Evolutionary conservation across 1,140 invertebrate species (phyloP).

Genomic region (Hetaerina americana): DNA sequence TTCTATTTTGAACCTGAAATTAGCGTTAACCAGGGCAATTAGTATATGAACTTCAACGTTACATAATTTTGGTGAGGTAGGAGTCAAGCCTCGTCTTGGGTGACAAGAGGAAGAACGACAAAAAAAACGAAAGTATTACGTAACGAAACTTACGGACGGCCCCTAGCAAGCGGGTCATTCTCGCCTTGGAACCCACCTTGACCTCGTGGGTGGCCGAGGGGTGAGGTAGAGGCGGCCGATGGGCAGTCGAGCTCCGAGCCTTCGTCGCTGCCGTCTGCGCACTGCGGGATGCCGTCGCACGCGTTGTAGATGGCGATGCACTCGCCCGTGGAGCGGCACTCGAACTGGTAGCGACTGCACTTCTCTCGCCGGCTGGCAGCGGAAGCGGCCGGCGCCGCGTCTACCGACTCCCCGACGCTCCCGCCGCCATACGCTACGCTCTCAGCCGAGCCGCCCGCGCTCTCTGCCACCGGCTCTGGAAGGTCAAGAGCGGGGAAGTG

Average conservation of each 20-base stretch:
- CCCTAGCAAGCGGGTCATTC: too few species aligned
- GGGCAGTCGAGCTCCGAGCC: constrained; percentile 67
- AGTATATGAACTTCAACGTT: too few species aligned
- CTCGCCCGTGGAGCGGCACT: constrained; percentile 69
- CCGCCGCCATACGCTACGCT: background rate
- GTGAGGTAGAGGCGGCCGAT: constrained; percentile 13
- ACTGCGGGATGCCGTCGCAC: constrained; percentile 89
- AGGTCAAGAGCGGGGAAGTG: too few species aligned
- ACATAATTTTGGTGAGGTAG: too few species aligned
- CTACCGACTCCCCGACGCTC: background rate
- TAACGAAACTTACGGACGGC: too few species aligned
- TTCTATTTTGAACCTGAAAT: too few species aligned
- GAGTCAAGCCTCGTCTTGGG: too few species aligned
- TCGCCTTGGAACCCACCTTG: too few species aligned
- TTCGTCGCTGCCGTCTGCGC: constrained; percentile 82
- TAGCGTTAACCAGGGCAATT: too few species aligned
- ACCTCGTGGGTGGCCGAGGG: too few species aligned
- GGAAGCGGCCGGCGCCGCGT: background rate
- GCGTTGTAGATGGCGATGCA: constrained; percentile 93
- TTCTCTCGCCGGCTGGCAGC: constrained; percentile 15
- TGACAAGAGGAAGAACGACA: too few species aligned
- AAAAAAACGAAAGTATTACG: too few species aligned
- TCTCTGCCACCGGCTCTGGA: background rate
- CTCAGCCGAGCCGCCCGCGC: background rate
- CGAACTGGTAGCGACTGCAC: constrained; percentile 74